Base-by-base conservation (phyloP, 92 coral and sea anemone genomes). In the Meandrina meandrites region DNA sequence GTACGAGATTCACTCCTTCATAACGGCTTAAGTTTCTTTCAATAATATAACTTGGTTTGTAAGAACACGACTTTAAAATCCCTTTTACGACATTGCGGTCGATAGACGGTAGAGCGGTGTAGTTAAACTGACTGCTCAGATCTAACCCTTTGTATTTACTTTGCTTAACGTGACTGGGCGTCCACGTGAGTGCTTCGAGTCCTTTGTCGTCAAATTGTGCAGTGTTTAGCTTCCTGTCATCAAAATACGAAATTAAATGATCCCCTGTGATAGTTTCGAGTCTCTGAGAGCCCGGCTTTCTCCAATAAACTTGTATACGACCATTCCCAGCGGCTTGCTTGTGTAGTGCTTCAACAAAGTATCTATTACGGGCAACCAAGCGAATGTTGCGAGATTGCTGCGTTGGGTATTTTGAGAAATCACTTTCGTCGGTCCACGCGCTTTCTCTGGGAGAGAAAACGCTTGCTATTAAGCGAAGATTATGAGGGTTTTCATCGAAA, bases 11-110 rank as follows among this genome's bases (percentile, higher is more conserved):
- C 54, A 86, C 85, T 36, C 89, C 89, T 68, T 86, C 57, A 51
- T 86, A 86, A n/a, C 89, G 89, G 11, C 31, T 35, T 14, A 86
- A 27, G 51, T 54, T 86, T 37, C 79, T 51, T 28, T 86, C 42
- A 18, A 86, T 70, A 86, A 86, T 86, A 40, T 79, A 86, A 34
- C 89, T 86, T 24, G 89, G 89, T 79, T 79, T 73, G 64, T 86
- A 86, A 28, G 22, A 32, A 79, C 89, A 86, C 22, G 80, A 12
- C 24, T 76, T 66, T 71, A 86, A 80, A 36, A 70, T 48, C 42
- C 88, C 89, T 32, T 54, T 79, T 11, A 79, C 32, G 8, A 70
- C 64, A 50, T 30, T 79, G 34, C 56, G 54, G 18, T 86, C 78
- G 37, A 79, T 37, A 9, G 73, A 27, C 27, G 79, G 80, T n/a